Evolutionary conservation across 2,797 vertebrate genomes (phyloP), one percentile per base, ranked within the genome.

Genomic region (Chaetodon trifasciatus): DNA sequence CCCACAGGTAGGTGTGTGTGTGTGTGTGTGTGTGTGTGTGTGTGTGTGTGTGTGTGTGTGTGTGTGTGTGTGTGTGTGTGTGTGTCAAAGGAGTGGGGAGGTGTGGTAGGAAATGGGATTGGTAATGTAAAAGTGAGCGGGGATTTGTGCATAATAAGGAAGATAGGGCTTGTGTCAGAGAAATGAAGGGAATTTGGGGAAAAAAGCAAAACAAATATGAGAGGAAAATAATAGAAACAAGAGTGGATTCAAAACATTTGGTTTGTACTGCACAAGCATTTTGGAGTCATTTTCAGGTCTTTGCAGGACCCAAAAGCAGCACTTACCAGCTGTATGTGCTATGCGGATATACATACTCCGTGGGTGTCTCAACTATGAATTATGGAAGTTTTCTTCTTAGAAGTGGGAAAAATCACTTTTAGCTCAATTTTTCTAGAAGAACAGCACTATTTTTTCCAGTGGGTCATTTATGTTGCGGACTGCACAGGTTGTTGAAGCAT

Each of bases 101-200:
- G 28, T 40, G 24, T n/a, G 37, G 58, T 16, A 61, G 60, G 73
- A 83, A 70, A 69, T 52, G n/a, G 61, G 68, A 70, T 46, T 74
- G 47, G 35, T 56, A 75, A 86, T 42, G 52, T 68, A 12, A 53
- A 65, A 75, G 40, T n/a, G 8, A 46, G 49, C 40, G 21, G 49
- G 47, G 23, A 78, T 70, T 63, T 17, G 15, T 56, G 64, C 52
- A 68, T 70, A 68, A 72, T 77, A 23, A 37, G 61, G 17, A 37
- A 69, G 75, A 53, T 42, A 57, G 63, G 70, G 63, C 35, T 42
- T 47, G 74, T 53, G 56, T 72, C 57, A 56, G n/a, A 68, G 17
- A 55, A 56, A 74, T 40, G 44, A 75, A 53, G 17, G 24, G n/a
- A 69, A 40, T 47, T 17, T 21, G 44, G 21, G 28, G 4, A 7